Percentiles rank a stretch among this genome's conserved stretches.
Conservation (phyloP, 2,888 invertebrate genomes). For the Agonopterix alstromeriana region DNA sequence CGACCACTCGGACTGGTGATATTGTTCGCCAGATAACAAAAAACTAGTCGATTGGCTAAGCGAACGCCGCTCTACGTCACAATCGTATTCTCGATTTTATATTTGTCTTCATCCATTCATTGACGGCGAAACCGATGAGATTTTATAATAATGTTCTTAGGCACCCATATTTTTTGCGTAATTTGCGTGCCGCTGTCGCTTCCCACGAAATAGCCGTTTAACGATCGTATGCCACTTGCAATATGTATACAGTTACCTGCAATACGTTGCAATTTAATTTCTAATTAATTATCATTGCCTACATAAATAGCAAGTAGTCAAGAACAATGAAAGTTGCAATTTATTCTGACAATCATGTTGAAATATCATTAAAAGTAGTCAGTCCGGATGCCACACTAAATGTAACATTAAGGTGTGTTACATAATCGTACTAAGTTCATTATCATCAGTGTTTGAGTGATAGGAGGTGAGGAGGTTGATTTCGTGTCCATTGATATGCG, state of each 20-base stretch:
- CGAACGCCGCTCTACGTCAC: background rate
- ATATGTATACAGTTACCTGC: background rate
- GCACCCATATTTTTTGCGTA: background rate
- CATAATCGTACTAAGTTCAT: constrained; percentile 14
- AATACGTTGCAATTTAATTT: background rate
- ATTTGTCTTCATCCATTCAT: too few relatives aligned
- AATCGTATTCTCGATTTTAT: too few relatives aligned
- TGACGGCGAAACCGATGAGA: too few relatives aligned
- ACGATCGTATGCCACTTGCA: background rate
- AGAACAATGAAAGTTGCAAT: background rate
- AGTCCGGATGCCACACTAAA: background rate
- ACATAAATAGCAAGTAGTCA: background rate
- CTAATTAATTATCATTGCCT: background rate
- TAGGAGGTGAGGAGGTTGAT: constrained; percentile 15
- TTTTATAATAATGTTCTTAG: background rate
- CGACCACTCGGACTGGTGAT: constrained; percentile 20
- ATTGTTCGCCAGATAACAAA: constrained; percentile 17
- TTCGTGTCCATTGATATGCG: constrained; percentile 17
- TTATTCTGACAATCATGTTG: background rate
- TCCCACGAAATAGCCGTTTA: constrained; percentile 1
- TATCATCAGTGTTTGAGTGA: constrained; percentile 12
- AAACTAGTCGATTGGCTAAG: constrained; percentile 6
- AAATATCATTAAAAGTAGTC: background rate
- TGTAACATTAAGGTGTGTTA: constrained; percentile 3
- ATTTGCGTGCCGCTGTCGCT: background rate